Base-by-base conservation (phyloP, 1,140 invertebrate species). In the Ceratina australensis region DNA sequence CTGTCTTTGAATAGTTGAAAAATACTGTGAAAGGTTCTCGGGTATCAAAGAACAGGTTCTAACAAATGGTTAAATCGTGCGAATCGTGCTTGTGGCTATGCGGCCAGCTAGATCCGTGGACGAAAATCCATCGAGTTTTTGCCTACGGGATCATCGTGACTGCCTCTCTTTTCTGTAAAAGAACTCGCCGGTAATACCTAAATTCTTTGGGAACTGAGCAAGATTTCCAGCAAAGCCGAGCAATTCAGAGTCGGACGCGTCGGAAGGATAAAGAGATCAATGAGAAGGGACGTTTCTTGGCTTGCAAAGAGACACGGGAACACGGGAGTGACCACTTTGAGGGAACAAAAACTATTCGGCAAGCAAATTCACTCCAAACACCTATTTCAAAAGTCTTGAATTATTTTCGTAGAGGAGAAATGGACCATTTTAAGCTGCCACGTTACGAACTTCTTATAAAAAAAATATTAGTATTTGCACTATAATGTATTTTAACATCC, bases 261-360 rank as follows among this genome's bases (percentile, higher is more conserved):
- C n/a, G 65, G n/a, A 68, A 16, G 65, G 65, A 54, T 68, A 28
- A 54, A 54, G 49, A 52, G 65, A 67, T 67, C 65, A 26, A 67
- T 67, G 65, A 54, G 28, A 10, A 42, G 3, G n/a, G 16, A 33
- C n/a, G n/a, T 54, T 52, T 54, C 57, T 15, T 60, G 57, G 57
- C 26, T 60, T 54, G 12, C 22, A n/a, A 66, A 24, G 3, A 49
- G 47, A 16, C 7, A 20, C 22, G 18, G 49, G 8, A 42, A 42
- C 33, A 42, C 5, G 10, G 10, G 5, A 10, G 20, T 26, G 47
- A 16, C 22, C 47, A 0, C 24, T 52, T 26, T 16, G 7, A 4
- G 15, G 10, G n/a, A 20, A 47, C 42, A 13, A 18, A 2, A 56
- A 54, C 18, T 2, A n/a, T 13, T 13, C 16, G 16, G 13, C 16